Evolutionary conservation across 2,888 invertebrate species (phyloP).

Genomic region (Dryobotodes eremita): DNA sequence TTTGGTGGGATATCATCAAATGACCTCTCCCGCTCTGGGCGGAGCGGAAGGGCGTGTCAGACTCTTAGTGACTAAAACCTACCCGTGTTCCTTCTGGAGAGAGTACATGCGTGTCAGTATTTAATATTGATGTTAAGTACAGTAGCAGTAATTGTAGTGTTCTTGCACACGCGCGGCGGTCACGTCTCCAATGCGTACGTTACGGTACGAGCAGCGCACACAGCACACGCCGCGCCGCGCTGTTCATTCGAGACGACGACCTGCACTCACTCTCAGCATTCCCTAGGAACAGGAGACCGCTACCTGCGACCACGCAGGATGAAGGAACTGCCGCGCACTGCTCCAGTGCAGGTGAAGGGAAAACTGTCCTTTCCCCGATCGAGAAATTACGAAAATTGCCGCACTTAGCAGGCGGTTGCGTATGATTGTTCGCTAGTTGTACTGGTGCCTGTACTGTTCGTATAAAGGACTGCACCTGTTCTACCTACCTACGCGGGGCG

Average conservation of each 20-base stretch:
- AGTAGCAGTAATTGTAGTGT: background rate
- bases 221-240: background rate
- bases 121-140: background rate
- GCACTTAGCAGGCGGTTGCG: background rate
- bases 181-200: constrained; percentile 22
- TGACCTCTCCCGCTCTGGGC: too few relatives aligned
- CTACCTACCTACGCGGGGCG: background rate
- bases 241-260: background rate
- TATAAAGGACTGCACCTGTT: background rate
- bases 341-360: background rate
- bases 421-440: background rate
- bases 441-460: background rate
- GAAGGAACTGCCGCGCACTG: background rate
- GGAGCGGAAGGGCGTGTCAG: too few relatives aligned
- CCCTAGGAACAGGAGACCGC: too few relatives aligned
- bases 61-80: too few relatives aligned
- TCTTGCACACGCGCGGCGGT: background rate
- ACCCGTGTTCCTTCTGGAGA: too few relatives aligned
- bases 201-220: background rate
- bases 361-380: background rate
- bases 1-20: too few relatives aligned
- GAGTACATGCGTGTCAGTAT: background rate
- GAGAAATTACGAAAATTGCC: background rate
- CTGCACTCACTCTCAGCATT: background rate
- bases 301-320: background rate